Percentiles rank a stretch among this genome's conserved stretches.
Evolutionary conservation across 2,113 vertebrate genomes (phyloP).

Genomic region (Aegithalos caudatus): DNA sequence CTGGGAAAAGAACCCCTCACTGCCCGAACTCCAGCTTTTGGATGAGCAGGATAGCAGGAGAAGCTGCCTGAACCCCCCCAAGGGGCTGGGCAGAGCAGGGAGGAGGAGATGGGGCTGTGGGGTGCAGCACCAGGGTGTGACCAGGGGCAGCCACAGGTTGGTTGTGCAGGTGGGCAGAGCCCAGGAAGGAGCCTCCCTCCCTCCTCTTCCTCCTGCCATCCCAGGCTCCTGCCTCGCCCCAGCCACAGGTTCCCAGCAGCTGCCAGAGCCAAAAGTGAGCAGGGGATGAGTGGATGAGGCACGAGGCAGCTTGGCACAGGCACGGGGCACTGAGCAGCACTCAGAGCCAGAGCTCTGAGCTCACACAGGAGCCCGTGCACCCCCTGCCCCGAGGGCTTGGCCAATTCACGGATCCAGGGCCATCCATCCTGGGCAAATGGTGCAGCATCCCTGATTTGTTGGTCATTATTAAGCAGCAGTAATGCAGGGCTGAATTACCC

Average conservation of each 20-base stretch:
- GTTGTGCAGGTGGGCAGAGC: neutral
- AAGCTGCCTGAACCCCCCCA: neutral
- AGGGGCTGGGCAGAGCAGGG: neutral
- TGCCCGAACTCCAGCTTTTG: neutral
- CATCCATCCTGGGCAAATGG: neutral
- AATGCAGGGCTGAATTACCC: conserved; percentile 18
- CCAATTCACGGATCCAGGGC: fast-evolving
- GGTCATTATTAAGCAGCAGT: neutral
- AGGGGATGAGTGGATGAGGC: fast-evolving
- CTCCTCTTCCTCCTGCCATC: neutral
- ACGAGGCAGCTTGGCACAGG: neutral
- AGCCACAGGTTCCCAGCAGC: neutral
- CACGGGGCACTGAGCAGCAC: neutral
- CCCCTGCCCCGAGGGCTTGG: neutral
- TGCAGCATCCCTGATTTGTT: neutral
- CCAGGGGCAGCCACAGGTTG: neutral
- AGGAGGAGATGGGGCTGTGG: neutral
- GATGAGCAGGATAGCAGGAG: neutral
- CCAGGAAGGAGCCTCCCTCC: neutral
- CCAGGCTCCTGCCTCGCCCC: neutral
- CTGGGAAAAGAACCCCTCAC: neutral
- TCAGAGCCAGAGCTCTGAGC: neutral
- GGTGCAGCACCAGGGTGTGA: neutral
- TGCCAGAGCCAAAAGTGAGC: neutral
- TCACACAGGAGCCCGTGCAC: neutral